Evolutionary conservation across 2,797 vertebrate genomes (phyloP), one percentile per base, ranked within the genome.

Genomic region (Sphaeramia orbicularis): DNA sequence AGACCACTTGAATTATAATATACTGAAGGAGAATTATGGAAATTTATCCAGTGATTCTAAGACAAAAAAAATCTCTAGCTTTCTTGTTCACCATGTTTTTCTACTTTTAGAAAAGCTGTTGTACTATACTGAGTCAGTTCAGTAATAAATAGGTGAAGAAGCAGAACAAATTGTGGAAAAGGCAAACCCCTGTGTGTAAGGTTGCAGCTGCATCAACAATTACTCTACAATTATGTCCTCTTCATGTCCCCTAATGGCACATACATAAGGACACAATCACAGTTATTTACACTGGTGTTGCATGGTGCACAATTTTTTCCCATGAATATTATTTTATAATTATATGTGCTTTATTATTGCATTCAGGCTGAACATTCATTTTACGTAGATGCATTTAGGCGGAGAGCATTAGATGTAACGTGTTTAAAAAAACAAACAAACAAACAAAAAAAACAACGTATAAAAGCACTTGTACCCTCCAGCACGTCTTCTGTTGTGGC

Each of bases 81-180:
- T 27, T 27, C 50, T 14, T 40, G 4, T 24, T n/a, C 58, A 44
- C 11, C 37, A 36, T 54, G 47, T 67, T 76, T 64, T 81, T 36
- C 15, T 44, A 52, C 51, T 42, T 65, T 49, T 48, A 48, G 2
- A 45, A 73, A 51, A 70, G 50, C n/a, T 24, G 64, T 30, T 72
- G 43, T 30, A 69, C 30, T 1, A 37, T 42, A 51, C 44, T 36
- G 61, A 58, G 60, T 43, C 36, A 57, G 13, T 36, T 71, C 12
- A 72, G 63, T 71, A 59, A 66, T 75, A 16, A 50, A 76, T 67
- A 21, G 13, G 44, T 69, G 38, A 54, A 58, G 15, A 72, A 35
- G 66, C 41, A 60, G 48, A 81, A 44, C 45, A 62, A 36, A 45
- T 50, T 64, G 55, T 63, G 50, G 32, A 61, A 51, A 58, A 59